Evolutionary conservation across 2,888 invertebrate genomes (phyloP).

Genomic region (Zygothrica quintamaculata): DNA sequence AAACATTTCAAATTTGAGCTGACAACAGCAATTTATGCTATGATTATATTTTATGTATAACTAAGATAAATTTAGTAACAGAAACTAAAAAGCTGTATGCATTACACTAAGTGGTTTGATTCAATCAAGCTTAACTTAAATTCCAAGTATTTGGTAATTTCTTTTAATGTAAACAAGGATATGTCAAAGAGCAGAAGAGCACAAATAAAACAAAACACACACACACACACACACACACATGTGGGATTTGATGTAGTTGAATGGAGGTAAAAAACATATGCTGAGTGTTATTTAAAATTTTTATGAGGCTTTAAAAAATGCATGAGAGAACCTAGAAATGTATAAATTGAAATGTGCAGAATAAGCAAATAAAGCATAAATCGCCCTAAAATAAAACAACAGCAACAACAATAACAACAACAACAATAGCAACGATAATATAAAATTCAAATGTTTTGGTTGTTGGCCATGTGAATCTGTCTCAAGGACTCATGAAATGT

Average conservation of each 20-base stretch:
- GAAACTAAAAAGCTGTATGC: too few species aligned
- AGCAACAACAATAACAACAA: too few species aligned
- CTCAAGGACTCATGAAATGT: slow-evolving; percentile 57
- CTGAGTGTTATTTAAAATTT: slow-evolving; percentile 3
- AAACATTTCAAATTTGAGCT: too few species aligned
- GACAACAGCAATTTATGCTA: too few species aligned
- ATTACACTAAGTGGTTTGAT: too few species aligned
- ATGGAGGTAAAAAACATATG: background rate
- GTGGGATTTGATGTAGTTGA: background rate
- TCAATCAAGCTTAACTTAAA: slow-evolving; percentile 17
- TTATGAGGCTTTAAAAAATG: slow-evolving; percentile 9
- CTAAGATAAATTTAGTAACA: too few species aligned
- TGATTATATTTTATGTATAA: too few species aligned
- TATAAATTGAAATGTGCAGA: slow-evolving; percentile 5
- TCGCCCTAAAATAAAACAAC: slow-evolving; percentile 19
- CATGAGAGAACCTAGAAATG: background rate
- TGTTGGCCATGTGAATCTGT: slow-evolving; percentile 14
- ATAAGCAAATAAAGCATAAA: slow-evolving; percentile 32
- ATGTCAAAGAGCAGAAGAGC: too few species aligned
- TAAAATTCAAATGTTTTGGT: slow-evolving; percentile 2
- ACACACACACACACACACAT: too few species aligned
- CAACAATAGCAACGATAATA: too few species aligned
- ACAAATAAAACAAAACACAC: too few species aligned
- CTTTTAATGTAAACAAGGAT: slow-evolving; percentile 34
- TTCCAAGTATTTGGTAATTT: slow-evolving; percentile 14